Evolutionary conservation across 2,888 invertebrate genomes (phyloP).

Genomic region (Synergus umbraculus): DNA sequence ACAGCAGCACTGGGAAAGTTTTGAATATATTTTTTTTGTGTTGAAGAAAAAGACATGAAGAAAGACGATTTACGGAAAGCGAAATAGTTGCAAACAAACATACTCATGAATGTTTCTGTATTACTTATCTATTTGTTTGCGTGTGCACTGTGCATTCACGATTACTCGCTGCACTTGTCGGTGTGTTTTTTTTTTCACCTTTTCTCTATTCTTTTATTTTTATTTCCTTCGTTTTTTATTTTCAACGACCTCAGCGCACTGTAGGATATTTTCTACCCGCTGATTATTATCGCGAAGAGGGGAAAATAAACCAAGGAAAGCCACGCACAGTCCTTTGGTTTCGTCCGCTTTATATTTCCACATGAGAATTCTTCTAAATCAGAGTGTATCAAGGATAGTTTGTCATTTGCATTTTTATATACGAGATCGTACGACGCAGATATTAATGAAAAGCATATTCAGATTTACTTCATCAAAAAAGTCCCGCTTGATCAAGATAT

Average conservation of each 20-base stretch:
- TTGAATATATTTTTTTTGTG: constrained; percentile 9
- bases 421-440: background rate
- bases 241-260: constrained; percentile 5
- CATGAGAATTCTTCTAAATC: background rate
- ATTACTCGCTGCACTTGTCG: constrained; percentile 29
- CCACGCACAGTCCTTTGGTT: constrained; percentile 5
- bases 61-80: background rate
- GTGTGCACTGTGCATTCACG: constrained; percentile 9
- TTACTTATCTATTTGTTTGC: constrained; percentile 23
- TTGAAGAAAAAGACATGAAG: background rate
- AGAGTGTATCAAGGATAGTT: background rate
- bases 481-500: background rate
- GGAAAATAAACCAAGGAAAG: constrained; percentile 10
- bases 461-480: constrained; percentile 59
- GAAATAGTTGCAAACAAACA: background rate
- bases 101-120: constrained; percentile 18
- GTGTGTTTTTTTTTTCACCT: background rate
- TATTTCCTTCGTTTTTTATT: background rate
- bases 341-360: background rate
- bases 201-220: background rate
- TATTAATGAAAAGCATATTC: constrained; percentile 57
- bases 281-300: constrained; percentile 27
- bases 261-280: constrained; percentile 14
- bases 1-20: background rate
- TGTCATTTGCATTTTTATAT: background rate